Conservation (phyloP, 1,140 invertebrate genomes). For the Triops longicaudatus region DNA sequence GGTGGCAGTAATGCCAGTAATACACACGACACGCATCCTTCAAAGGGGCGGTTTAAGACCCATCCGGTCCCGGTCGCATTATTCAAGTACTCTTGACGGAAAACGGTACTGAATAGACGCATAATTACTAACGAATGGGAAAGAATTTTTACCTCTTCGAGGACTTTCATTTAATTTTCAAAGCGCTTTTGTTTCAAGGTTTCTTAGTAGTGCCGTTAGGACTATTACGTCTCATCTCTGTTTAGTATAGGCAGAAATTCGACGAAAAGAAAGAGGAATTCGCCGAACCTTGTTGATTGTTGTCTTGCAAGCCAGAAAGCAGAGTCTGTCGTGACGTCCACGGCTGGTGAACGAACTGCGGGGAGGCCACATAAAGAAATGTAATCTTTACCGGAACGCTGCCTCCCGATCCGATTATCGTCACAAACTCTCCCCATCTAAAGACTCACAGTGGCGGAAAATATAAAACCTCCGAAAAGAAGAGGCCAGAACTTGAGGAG, state of each 20-base stretch:
- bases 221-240: too few species aligned
- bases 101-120: not conserved
- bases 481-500: not conserved
- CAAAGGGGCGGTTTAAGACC: not conserved
- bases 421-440: slow-evolving; percentile 11
- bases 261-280: not conserved
- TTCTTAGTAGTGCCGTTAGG: too few species aligned
- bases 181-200: too few species aligned
- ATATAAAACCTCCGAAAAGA: not conserved
- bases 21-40: not conserved
- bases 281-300: not conserved
- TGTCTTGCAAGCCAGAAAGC: not conserved
- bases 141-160: too few species aligned
- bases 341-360: not conserved
- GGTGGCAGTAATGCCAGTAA: not conserved
- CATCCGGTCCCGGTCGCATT: not conserved
- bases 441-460: slow-evolving; percentile 11
- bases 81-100: not conserved
- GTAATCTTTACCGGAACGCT: slow-evolving; percentile 7
- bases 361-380: not conserved
- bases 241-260: too few species aligned
- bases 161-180: too few species aligned
- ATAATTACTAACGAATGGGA: not conserved
- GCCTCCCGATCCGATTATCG: slow-evolving; percentile 9
- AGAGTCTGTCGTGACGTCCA: not conserved